phyloP scores from a whole-genome alignment of 2,797 vertebrate genomes.

The Peromyscus nudipes region DNA sequence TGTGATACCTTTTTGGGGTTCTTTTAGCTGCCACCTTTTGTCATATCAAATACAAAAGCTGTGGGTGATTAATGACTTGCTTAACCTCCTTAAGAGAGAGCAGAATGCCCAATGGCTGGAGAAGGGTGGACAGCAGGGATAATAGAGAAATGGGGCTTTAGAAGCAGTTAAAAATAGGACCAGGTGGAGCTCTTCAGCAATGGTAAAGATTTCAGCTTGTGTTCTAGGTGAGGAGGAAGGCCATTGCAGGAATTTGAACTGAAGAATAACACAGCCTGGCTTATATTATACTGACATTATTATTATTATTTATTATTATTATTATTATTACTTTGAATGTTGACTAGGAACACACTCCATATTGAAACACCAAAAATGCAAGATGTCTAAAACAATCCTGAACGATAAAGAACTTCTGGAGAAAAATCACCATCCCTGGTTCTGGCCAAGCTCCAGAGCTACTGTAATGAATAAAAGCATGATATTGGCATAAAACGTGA shows the following conservation, averaged over 20 bases:
- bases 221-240: slow-evolving; percentile 3
- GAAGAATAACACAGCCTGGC: background rate
- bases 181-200: background rate
- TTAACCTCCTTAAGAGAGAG: background rate
- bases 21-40: background rate
- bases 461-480: background rate
- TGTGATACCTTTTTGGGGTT: background rate
- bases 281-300: background rate
- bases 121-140: background rate
- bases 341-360: background rate
- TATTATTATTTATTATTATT: too few relatives aligned
- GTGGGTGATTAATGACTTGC: background rate
- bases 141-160: background rate
- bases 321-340: background rate
- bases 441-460: background rate
- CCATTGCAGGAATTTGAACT: background rate
- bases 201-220: background rate
- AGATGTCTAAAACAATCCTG: background rate
- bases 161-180: background rate
- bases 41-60: background rate
- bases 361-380: background rate
- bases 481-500: background rate
- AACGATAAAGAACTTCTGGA: background rate
- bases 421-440: background rate
- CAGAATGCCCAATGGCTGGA: background rate